These are phyloP conservation scores for Prochilodus magdalenae DNA, from an alignment of 2,113 vertebrate genomes.

Conservation along the genomic window DNA sequence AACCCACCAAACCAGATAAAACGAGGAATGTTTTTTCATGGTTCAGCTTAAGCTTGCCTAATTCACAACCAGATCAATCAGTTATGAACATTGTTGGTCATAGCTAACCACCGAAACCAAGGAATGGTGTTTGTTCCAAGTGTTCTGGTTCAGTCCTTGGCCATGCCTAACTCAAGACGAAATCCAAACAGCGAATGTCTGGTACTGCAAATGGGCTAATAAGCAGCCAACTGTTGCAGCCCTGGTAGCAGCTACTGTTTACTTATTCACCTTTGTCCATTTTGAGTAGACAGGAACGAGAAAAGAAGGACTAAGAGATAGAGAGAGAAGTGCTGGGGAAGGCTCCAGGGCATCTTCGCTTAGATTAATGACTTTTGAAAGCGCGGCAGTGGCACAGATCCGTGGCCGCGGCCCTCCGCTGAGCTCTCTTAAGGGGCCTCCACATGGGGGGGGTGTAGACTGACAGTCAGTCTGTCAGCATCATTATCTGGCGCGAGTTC, in stretches of 20 bases:
- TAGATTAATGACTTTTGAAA: slow-evolving; percentile 63
- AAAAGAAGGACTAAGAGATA: not conserved
- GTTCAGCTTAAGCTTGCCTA: too few species aligned
- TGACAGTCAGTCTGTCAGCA: slow-evolving; percentile 43
- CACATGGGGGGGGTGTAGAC: slow-evolving; percentile 10
- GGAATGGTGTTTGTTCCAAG: too few species aligned
- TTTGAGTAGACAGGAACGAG: slow-evolving; percentile 10
- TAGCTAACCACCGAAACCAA: too few species aligned
- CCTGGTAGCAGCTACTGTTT: not conserved
- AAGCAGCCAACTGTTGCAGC: not conserved
- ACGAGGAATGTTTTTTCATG: too few species aligned
- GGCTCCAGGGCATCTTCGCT: slow-evolving; percentile 40
- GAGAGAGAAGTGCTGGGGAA: not conserved
- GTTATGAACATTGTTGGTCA: too few species aligned
- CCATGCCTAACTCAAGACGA: too few species aligned
- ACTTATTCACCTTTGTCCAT: slow-evolving; percentile 3
- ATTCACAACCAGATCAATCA: too few species aligned
- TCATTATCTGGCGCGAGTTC: slow-evolving; percentile 41
- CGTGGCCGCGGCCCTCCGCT: slow-evolving; percentile 14
- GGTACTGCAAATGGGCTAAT: too few species aligned
- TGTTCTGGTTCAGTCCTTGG: too few species aligned
- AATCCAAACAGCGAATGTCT: too few species aligned
- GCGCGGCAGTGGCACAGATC: slow-evolving; percentile 45
- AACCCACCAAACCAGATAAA: too few species aligned
- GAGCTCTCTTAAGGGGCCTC: slow-evolving; percentile 42